These are phyloP conservation scores for Pinctada fucata DNA, from an alignment of 2,888 invertebrate genomes.

Conservation along the genomic window DNA sequence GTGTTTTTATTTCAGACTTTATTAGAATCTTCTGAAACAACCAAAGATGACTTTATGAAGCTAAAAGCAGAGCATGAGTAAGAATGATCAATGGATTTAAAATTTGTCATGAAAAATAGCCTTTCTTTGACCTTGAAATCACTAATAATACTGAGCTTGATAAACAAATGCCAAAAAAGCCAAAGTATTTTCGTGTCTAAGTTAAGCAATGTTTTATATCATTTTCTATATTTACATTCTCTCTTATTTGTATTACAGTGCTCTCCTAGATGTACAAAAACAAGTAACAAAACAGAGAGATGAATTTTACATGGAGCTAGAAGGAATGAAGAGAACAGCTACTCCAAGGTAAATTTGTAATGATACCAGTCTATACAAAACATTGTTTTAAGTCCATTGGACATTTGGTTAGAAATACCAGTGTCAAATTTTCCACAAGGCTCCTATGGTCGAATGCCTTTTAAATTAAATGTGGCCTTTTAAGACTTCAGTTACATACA, in stretches of 20 bases:
- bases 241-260: constrained; percentile 51
- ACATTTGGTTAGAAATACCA: background rate
- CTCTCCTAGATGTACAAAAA: constrained; percentile 70
- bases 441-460: too few relatives aligned
- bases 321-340: constrained; percentile 70
- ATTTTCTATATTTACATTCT: too few relatives aligned
- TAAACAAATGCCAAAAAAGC: too few relatives aligned
- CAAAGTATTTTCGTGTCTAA: too few relatives aligned
- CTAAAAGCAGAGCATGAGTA: constrained; percentile 74
- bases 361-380: background rate
- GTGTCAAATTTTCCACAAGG: background rate
- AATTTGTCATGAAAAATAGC: too few relatives aligned
- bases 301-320: constrained; percentile 73
- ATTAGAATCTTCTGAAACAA: constrained; percentile 57
- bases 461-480: too few relatives aligned
- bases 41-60: constrained; percentile 65
- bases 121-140: too few relatives aligned
- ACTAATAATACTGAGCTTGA: too few relatives aligned
- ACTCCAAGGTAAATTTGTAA: constrained; percentile 71
- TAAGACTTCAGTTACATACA: too few relatives aligned
- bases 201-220: too few relatives aligned
- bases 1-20: constrained; percentile 52
- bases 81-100: constrained; percentile 26
- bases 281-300: constrained; percentile 73
- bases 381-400: background rate